Conservation (phyloP, 2,797 vertebrate genomes). For the Cynopterus sphinx region DNA sequence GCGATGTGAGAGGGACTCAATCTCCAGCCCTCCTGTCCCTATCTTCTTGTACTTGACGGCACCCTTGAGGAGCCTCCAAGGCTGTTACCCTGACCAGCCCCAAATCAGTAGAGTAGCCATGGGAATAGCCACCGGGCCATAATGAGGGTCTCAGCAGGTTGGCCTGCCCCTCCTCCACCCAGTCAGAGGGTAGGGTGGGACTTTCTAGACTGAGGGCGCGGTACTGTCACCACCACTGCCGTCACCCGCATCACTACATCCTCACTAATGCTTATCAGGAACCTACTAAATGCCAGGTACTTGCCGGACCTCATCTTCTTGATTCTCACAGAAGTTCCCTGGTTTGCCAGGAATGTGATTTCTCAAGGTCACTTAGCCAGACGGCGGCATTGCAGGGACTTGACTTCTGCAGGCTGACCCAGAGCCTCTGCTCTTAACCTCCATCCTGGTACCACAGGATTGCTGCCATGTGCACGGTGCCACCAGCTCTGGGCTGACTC, state of each 20-base stretch:
- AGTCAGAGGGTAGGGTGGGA: background rate
- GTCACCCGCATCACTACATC: background rate
- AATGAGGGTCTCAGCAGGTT: background rate
- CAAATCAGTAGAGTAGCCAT: background rate
- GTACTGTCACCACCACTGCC: background rate
- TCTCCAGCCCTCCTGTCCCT: no score
- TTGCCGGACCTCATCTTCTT: background rate
- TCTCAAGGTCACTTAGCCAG: background rate
- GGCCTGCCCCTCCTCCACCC: background rate
- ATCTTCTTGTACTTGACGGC: background rate
- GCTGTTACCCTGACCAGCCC: background rate
- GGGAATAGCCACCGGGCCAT: rapidly evolving
- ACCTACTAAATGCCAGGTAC: background rate
- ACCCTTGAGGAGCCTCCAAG: background rate
- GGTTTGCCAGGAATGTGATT: background rate
- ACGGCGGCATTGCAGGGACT: background rate
- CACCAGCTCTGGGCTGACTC: background rate
- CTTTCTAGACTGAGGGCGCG: background rate
- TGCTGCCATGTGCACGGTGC: background rate
- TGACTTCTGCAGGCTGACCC: background rate
- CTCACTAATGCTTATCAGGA: background rate
- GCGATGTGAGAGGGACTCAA: no score
- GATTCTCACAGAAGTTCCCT: background rate
- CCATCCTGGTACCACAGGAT: rapidly evolving
- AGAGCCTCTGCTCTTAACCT: background rate